phyloP scores from a whole-genome alignment of 2,797 vertebrate species.

The Phoxinus dragarum region DNA sequence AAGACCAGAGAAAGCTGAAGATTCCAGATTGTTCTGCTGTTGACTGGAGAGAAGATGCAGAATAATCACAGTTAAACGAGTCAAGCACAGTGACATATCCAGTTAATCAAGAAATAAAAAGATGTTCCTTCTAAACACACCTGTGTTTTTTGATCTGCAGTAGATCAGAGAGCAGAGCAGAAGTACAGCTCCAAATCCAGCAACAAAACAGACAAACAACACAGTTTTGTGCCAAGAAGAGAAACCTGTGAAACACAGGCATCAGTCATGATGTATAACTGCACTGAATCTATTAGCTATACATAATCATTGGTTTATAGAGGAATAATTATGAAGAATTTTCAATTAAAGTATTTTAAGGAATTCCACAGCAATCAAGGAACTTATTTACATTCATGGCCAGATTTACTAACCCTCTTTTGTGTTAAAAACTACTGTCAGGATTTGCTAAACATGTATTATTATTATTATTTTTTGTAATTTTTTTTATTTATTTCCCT shows the following conservation, averaged over 20 bases:
- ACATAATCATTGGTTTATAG: not conserved
- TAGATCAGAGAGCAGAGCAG: not conserved
- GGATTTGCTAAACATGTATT: too few relatives aligned
- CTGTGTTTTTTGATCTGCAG: not conserved
- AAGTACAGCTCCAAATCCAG: not conserved
- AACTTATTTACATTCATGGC: not conserved
- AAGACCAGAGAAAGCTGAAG: constrained; percentile 29
- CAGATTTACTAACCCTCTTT: not conserved
- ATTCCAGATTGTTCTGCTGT: not conserved
- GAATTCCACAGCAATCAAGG: too few relatives aligned
- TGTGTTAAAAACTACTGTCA: too few relatives aligned
- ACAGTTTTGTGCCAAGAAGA: not conserved
- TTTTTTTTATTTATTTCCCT: too few relatives aligned
- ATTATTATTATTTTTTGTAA: too few relatives aligned
- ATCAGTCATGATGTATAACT: not conserved
- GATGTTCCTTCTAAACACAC: not conserved
- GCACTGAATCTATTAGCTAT: not conserved
- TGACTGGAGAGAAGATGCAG: not conserved
- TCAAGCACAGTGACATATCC: too few relatives aligned
- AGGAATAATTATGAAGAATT: not conserved
- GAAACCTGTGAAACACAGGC: constrained; percentile 38
- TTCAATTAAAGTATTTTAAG: not conserved
- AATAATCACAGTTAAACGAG: not conserved
- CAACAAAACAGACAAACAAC: not conserved
- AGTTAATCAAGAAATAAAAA: not conserved